Conservation (phyloP, 2,888 invertebrate genomes). For the Brachypalpus laphriformis region DNA sequence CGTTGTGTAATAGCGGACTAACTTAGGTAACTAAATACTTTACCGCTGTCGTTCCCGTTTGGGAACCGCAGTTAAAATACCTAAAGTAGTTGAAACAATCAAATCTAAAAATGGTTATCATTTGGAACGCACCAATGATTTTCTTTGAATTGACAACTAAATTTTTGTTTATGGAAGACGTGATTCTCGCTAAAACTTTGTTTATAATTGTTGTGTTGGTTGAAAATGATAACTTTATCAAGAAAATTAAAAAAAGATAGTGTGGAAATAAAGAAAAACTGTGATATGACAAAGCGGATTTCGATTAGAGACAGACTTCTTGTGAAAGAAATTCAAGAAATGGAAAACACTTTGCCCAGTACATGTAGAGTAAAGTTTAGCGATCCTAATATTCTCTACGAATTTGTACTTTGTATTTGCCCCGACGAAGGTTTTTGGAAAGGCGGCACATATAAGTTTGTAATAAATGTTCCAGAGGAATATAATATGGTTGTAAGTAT, state of each 20-base stretch:
- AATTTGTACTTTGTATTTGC: constrained; percentile 89
- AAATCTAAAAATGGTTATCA: too few relatives aligned
- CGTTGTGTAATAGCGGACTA: too few relatives aligned
- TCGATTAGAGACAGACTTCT: constrained; percentile 86
- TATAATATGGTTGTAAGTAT: constrained; percentile 96
- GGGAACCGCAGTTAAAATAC: too few relatives aligned
- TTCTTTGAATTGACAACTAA: background rate
- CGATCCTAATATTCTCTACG: constrained; percentile 91
- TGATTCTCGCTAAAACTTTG: constrained; percentile 19
- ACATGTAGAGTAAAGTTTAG: constrained; percentile 92
- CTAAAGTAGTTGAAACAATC: too few relatives aligned
- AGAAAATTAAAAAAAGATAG: constrained; percentile 67
- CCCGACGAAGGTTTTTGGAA: constrained; percentile 96
- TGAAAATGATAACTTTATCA: constrained; percentile 67
- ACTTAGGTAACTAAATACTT: too few relatives aligned
- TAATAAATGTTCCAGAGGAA: constrained; percentile 94
- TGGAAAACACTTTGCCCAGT: constrained; percentile 92
- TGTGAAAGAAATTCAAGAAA: constrained; percentile 91
- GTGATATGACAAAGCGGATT: constrained; percentile 81
- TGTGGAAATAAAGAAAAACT: constrained; percentile 55
- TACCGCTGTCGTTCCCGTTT: too few relatives aligned
- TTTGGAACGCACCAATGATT: too few relatives aligned
- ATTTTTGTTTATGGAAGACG: constrained; percentile 35
- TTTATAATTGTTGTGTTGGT: constrained; percentile 27
- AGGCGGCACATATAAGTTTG: constrained; percentile 93